Base-by-base conservation (phyloP, 2,888 invertebrate species). In the Malachius bipustulatus region DNA sequence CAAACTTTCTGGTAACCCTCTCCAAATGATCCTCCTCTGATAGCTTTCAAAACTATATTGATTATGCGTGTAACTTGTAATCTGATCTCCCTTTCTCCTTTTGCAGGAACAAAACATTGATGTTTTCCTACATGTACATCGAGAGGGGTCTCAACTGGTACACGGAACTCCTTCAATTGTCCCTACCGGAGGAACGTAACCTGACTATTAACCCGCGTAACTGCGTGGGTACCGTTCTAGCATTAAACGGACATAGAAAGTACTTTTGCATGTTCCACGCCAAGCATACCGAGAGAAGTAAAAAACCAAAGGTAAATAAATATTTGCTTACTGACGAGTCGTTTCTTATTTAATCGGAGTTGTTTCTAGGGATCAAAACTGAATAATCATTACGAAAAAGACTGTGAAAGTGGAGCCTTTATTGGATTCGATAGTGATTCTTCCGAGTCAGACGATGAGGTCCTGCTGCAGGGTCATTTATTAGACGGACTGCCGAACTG, bases 221-320 rank as follows among this genome's bases (percentile, higher is more conserved):
- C 67, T 96, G 96, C 59, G 82, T 96, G 28, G 97, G 97, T 35
- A 93, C 93, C 3, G 96, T 98, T 39, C 69, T 98, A 30, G 84
- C 94, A 2, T 68, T 98, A 43, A 97, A 97, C 66, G 96, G 97
- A 14, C 89, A 91, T 66, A 73, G 96, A 43, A 90, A 91, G 66
- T 96, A 97, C 70, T 97, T 93, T 69, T 96, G 93, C 62, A 93
- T 98, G 71, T 98, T 94, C 67, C 97, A 98, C 67, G 90, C 90
- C 37, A 93, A 89, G 64, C 91, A 93, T 63, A 85, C 87, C 1
- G 90, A 89, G 65, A 70, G 73, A 39, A 63, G 61, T 51, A 66
- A 70, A 45, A 74, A 73, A 51, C 72, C 74, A 35, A 80, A 77
- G 71, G 78, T 77, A 59, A 28, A 8, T 8, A 28, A 9, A 28